Evolutionary conservation across 2,113 vertebrate genomes (phyloP), one percentile per base, ranked within the genome.

Genomic region (Oenanthe oenanthe): DNA sequence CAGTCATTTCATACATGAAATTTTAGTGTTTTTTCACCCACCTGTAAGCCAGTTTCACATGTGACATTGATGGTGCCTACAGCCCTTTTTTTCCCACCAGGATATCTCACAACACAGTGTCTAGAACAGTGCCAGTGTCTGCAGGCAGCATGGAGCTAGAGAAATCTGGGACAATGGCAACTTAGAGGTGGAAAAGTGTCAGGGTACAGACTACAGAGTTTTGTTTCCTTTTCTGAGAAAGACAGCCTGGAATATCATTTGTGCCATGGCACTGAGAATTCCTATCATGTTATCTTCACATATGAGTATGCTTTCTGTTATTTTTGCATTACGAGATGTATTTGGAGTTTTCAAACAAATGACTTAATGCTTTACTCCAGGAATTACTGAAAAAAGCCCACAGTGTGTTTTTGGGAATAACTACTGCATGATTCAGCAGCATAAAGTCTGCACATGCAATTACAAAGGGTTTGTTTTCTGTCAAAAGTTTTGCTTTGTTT

Each of bases 281-380:
- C 48, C 34, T 16, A 4, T 56, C 6, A 3, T 36, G 31, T 47
- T 71, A 71, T 61, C 53, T 75, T 34, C 58, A 34, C 1, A 1
- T 50, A 16, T 42, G 38, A 51, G 29, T 45, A 72, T 28, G 20
- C 22, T 85, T 66, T 43, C 32, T 42, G 25, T 12, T 91, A 74
- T 54, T 89, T 86, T 85, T 85, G 43, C n/a, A 38, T 74, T 61
- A 40, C 1, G 3, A 47, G 17, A 28, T 76, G 40, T 75, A 40
- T 81, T 93, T 86, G 58, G 58, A 61, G 14, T 78, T 70, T 67
- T 47, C 51, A 88, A 88, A 86, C 10, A 70, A 92, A 84, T 29
- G 6, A 45, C 47, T 77, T 81, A 63, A 91, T 60, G 18, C 34
- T 74, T 81, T 25, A 48, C 21, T 77, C 86, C 20, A 60, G 65